Percentiles rank a stretch among this genome's conserved stretches.
Evolutionary conservation across 2,888 invertebrate species (phyloP).

Genomic region (Pyrrhopygopsis socrates): DNA sequence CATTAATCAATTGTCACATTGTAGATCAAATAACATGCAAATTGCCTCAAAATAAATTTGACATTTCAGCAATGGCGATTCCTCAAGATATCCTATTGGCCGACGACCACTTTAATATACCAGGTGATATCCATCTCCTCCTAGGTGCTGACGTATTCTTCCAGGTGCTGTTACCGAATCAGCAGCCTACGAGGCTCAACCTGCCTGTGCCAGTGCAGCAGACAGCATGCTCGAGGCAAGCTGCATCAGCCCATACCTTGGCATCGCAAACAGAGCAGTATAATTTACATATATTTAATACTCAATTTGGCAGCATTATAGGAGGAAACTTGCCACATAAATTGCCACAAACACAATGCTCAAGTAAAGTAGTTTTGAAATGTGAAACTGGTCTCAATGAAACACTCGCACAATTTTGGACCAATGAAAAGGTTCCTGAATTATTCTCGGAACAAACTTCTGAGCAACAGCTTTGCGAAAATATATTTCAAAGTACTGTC

Average conservation of each 20-base stretch:
- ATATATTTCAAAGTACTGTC: constrained; percentile 46
- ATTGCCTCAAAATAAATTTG: constrained; percentile 62
- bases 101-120: constrained; percentile 49
- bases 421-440: constrained; percentile 65
- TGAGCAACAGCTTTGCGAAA: constrained; percentile 61
- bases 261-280: background rate
- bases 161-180: constrained; percentile 64
- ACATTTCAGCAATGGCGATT: constrained; percentile 36
- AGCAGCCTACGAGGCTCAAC: background rate
- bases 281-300: constrained; percentile 19
- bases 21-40: constrained; percentile 70
- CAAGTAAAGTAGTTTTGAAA: background rate
- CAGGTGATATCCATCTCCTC: constrained; percentile 62
- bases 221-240: background rate
- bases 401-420: constrained; percentile 30
- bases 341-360: background rate
- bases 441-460: constrained; percentile 43
- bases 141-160: constrained; percentile 71
- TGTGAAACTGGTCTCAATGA: constrained; percentile 44
- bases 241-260: constrained; percentile 3
- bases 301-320: constrained; percentile 54
- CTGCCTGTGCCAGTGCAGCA: background rate
- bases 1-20: constrained; percentile 48
- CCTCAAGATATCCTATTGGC: constrained; percentile 53
- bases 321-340: constrained; percentile 35